These are phyloP conservation scores for Siphonodentalium dalli DNA, from an alignment of 2,888 invertebrate genomes.

Conservation along the genomic window DNA sequence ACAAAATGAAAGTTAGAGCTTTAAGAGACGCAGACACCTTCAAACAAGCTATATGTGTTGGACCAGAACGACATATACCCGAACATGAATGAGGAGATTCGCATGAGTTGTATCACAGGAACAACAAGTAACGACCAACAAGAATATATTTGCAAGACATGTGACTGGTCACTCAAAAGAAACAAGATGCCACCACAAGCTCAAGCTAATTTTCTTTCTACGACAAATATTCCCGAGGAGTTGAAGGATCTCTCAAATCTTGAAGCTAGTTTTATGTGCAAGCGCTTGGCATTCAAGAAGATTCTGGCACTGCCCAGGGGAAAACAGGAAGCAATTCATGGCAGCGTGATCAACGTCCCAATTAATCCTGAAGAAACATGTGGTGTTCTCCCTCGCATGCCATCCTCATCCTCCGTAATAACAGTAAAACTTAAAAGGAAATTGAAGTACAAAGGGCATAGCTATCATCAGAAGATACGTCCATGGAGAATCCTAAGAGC, in stretches of 20 bases:
- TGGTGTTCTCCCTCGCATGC: slow-evolving; percentile 11
- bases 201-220: background rate
- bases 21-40: too few relatives aligned
- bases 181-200: slow-evolving; percentile 3
- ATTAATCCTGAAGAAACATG: slow-evolving; percentile 13
- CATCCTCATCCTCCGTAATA: slow-evolving; percentile 12
- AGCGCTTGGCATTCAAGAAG: slow-evolving; percentile 6
- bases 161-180: background rate
- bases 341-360: slow-evolving; percentile 20
- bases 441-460: slow-evolving; percentile 20
- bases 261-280: slow-evolving; percentile 2
- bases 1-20: too few relatives aligned
- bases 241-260: slow-evolving; percentile 3
- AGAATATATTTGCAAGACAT: slow-evolving; percentile 9
- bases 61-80: too few relatives aligned
- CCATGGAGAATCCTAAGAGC: too few relatives aligned
- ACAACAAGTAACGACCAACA: too few relatives aligned
- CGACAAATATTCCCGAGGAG: slow-evolving; percentile 5
- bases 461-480: slow-evolving; percentile 6
- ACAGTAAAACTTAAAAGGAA: slow-evolving; percentile 19
- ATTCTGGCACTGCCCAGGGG: slow-evolving; percentile 16
- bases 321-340: slow-evolving; percentile 24
- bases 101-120: too few relatives aligned
- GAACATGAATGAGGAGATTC: too few relatives aligned
- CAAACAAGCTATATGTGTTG: too few relatives aligned